Conservation (phyloP, 2,113 vertebrate species). For the Chamaetylas fuelleborni region DNA sequence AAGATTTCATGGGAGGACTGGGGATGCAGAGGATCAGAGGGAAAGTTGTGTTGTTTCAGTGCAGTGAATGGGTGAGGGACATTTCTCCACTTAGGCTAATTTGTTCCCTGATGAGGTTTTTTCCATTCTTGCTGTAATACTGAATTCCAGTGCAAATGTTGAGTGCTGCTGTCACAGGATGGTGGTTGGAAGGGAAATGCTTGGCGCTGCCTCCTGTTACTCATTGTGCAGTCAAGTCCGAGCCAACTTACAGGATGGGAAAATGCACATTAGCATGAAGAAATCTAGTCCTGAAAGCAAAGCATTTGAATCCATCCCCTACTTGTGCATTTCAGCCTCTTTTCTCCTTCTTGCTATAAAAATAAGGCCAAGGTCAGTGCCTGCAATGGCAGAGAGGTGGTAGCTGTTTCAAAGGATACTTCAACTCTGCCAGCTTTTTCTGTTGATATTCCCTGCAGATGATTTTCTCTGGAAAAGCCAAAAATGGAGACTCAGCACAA, state of each 20-base stretch:
- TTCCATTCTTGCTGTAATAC: slow-evolving; percentile 30
- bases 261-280: neutral
- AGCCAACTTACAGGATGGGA: neutral
- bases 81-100: slow-evolving; percentile 6
- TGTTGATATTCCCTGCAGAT: neutral
- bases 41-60: neutral
- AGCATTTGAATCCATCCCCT: neutral
- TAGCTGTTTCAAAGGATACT: neutral
- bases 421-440: too few species aligned
- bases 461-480: too few species aligned
- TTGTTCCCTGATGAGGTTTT: slow-evolving; percentile 1
- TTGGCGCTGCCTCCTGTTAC: neutral
- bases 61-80: neutral
- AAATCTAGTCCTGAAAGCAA: neutral
- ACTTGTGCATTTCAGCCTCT: neutral
- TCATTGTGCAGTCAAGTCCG: neutral
- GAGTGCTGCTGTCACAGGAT: slow-evolving; percentile 18
- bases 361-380: neutral
- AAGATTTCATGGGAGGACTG: neutral
- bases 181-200: slow-evolving; percentile 18
- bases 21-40: neutral
- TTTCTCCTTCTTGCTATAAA: neutral
- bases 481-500: too few species aligned
- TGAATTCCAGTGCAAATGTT: slow-evolving; percentile 21
- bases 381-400: neutral